A percentile compares a stretch with the other conserved stretches of the same genome.
These are phyloP conservation scores for Drosophila cardini DNA, from an alignment of 1,140 invertebrate species.

Conservation along the genomic window DNA sequence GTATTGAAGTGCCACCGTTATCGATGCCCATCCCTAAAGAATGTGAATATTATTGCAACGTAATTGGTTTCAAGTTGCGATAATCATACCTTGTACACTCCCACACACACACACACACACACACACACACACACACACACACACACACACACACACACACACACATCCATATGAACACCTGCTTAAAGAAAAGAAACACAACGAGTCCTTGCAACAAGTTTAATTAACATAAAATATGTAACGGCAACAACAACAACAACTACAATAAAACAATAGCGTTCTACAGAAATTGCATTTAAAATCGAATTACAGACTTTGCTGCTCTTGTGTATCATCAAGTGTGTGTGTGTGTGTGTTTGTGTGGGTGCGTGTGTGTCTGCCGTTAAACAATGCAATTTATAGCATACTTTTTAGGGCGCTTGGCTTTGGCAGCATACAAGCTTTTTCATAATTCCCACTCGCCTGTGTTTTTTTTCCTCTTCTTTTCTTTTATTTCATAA, in stretches of 20 bases:
- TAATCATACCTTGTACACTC: neutral
- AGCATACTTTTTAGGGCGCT: conserved; percentile 41
- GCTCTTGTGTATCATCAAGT: neutral
- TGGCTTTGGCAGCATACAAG: conserved; percentile 19
- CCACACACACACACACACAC: conserved; percentile 32
- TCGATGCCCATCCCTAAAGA: neutral
- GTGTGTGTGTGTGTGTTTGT: neutral
- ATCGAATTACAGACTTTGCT: conserved; percentile 47
- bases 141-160: conserved; percentile 28
- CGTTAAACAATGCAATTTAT: conserved; percentile 42
- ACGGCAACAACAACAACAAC: conserved; percentile 23
- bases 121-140: conserved; percentile 24
- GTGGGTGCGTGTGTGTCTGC: neutral
- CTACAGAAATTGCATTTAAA: conserved; percentile 53
- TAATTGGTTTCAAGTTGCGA: conserved; percentile 80
- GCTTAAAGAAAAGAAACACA: conserved; percentile 28
- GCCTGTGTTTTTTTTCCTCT: conserved; percentile 2
- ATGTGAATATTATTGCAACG: conserved; percentile 33
- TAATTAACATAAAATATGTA: conserved; percentile 83
- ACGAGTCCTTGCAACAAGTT: conserved; percentile 68
- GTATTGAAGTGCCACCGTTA: too few relatives aligned
- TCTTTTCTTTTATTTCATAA: conserved; percentile 21
- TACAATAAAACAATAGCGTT: conserved; percentile 13
- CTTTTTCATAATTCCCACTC: conserved; percentile 32
- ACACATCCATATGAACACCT: conserved; percentile 8